Evolutionary conservation across 64 coral and sea anemone genomes (phyloP), one percentile per base, ranked within the genome.

Genomic region (Platygyra sinensis): DNA sequence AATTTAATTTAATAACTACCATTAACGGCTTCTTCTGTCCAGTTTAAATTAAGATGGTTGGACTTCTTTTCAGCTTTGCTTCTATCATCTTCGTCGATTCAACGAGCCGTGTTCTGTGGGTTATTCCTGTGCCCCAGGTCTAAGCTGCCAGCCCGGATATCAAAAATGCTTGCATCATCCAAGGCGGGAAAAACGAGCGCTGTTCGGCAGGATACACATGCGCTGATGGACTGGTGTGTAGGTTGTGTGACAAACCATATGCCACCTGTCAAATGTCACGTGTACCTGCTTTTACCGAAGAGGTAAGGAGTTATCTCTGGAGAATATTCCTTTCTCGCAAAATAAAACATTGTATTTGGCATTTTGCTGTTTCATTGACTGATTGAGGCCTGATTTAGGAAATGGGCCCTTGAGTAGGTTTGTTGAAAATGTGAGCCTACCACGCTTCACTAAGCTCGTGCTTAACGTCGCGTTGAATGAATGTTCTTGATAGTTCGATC

Each of bases 181-280:
- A 18, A 73, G 96, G 71, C 38, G 60, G 18, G 96, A 98, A 90
- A n/a, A 91, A 93, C 54, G 96, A 98, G 31, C 88, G 72, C 20
- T 98, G 96, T 60, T 98, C 96, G 20, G 80, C 89, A 28, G 96
- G 96, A 17, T 98, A 93, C 65, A 77, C 85, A 25, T 98, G 96
- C 62, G 69, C 80, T 54, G 72, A 42, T 32, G 93, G 90, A 24
- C 51, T 98, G 54, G 87, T 80, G 17, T 98, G 96, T 52, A 90
- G 91, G 13, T 57, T 95, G 22, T 98, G 96, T 81, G 88, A 77
- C 28, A 78, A 83, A 62, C 94, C 93, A 6, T 92, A 90, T 55
- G 60, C 93, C 32, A 98, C 96, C 20, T 98, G 96, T 90, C 96
- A 98, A 85, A 8, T 98, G 27, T 64, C 82, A 32, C 90, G 64